Evolutionary conservation across 1,140 invertebrate species (phyloP), one percentile per base, ranked within the genome.

Genomic region (Batillaria attramentaria): DNA sequence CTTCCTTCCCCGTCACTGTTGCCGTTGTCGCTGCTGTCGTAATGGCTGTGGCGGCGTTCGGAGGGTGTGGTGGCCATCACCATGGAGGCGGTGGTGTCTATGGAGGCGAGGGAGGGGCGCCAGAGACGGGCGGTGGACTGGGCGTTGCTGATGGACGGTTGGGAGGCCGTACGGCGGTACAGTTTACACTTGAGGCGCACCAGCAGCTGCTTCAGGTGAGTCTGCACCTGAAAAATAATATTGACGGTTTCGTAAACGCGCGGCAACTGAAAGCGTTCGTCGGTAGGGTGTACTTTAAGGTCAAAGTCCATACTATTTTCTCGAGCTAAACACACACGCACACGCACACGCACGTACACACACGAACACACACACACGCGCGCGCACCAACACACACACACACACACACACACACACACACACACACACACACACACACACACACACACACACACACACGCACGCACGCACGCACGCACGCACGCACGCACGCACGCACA

Each of bases 101-200:
- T 75, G 73, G 73, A 75, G 33, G 73, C 54, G 13, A 57, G 73
- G 6, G 73, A 62, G 8, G 54, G 73, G 18, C 73, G 73, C 33
- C 57, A 62, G 10, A n/a, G n/a, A n/a, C n/a, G n/a, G 8, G n/a
- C 24, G 54, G 31, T 24, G 39, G 73, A 10, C 54, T 62, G 18
- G 73, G 39, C 20, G n/a, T 37, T 2, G 42, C 33, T 1, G 73
- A 54, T 35, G 46, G 54, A n/a, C 73, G 73, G 3, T 50, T 20
- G 54, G 41, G 73, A 2, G 13, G 33, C 18, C 73, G 13, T 54
- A n/a, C 13, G 24, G 13, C 54, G 54, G 18, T n/a, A 8, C 24
- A 75, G 35, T 39, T 75, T 75, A 57, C 42, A 75, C 73, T 31
- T 33, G 35, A 75, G 73, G 39, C 73, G 73, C 42, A 28, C 41